Base-by-base conservation (phyloP, 2,888 invertebrate genomes). In the Stegophylla sp. region DNA sequence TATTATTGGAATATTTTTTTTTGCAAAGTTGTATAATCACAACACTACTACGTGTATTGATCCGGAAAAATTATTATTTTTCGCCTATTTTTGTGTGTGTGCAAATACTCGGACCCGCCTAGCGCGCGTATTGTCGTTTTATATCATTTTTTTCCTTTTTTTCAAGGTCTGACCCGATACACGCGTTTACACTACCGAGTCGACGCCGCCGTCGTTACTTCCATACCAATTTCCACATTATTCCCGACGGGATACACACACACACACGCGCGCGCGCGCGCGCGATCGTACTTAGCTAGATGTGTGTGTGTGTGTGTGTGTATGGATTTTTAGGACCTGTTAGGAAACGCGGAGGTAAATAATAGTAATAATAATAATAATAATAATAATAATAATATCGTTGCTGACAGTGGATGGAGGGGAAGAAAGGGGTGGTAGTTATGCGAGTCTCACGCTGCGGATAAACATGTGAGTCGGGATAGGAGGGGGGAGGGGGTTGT, bases 241-340 rank as follows among this genome's bases (percentile, higher is more conserved):
- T 56, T 71, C 56, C 28, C 71, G 9, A 56, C 41, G 71, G 71
- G 5, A 56, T 41, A 56, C 28, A 10, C 53, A 41, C 34, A 3
- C 26, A 34, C 17, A 13, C n/a, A 15, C 28, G 23, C 20, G 13
- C 28, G 13, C 4, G 13, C 10, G 1, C n/a, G 41, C 23, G 28
- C 17, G 7, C 3, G 15, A 1, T 26, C 17, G 23, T 15, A 28
- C 28, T 10, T n/a, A 5, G 28, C 26, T 15, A 17, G 5, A 3
- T 17, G 17, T 34, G 28, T 34, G 17, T 34, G 10, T 9, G 56
- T 23, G 15, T 15, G 45, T 12, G 45, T 1, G 13, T 45, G 3
- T 72, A 72, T 72, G 43, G 59, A 59, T 73, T 73, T 59, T 61
- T 17, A 10, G n/a, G 59, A 73, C 73, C 59, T 73, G 73, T 73